Evolutionary conservation across 2,113 vertebrate genomes (phyloP).

Genomic region (Entomyzon cyanotis): DNA sequence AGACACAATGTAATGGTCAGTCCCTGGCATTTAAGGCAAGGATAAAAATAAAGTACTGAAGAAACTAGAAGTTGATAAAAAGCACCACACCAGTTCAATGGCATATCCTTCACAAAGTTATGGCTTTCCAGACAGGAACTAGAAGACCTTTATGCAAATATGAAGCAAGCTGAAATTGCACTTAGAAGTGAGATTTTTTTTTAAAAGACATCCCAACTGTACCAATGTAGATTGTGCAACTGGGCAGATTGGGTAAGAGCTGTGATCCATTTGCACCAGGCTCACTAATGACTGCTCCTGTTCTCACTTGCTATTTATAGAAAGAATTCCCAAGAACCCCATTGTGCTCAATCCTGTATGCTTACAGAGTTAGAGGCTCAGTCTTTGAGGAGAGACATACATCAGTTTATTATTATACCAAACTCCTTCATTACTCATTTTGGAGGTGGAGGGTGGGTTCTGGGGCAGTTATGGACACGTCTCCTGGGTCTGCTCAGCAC

Average conservation of each 20-base stretch:
- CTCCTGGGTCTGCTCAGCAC: neutral
- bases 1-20: constrained; percentile 19
- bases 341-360: neutral
- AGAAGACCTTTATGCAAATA: constrained; percentile 43
- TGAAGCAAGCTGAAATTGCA: constrained; percentile 21
- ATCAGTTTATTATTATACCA: neutral
- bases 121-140: constrained; percentile 16
- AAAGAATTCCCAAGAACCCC: neutral
- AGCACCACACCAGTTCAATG: constrained; percentile 31
- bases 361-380: neutral
- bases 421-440: neutral
- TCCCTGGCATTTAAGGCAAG: constrained; percentile 43
- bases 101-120: constrained; percentile 30
- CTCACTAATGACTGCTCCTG: neutral
- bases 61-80: constrained; percentile 46
- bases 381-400: neutral
- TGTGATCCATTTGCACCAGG: neutral
- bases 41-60: constrained; percentile 45
- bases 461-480: neutral
- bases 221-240: neutral
- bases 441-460: neutral
- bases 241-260: neutral
- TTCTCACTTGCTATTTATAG: neutral
- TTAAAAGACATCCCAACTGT: neutral
- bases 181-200: neutral